Percentiles rank a stretch among this genome's conserved stretches.
These are phyloP conservation scores for Forbesichthys agassizii DNA, from an alignment of 2,113 vertebrate genomes.

Conservation along the genomic window DNA sequence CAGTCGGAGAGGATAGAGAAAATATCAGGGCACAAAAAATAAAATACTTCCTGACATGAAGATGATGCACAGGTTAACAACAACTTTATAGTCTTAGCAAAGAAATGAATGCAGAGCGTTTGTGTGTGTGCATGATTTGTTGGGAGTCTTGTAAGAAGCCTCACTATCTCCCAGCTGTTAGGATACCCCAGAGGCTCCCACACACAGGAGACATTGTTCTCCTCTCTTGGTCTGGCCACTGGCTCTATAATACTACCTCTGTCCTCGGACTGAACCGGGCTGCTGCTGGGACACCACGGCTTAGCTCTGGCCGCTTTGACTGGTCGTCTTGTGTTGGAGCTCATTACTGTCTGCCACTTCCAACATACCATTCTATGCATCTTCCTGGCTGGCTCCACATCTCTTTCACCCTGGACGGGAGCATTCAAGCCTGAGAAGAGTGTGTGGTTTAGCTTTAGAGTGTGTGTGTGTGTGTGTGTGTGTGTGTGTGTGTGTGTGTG, in stretches of 20 bases:
- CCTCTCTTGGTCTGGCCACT: conserved; percentile 46
- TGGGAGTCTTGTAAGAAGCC: conserved; percentile 47
- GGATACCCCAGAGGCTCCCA: conserved; percentile 59
- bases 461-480: no score
- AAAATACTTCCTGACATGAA: conserved; percentile 25
- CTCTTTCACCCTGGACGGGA: conserved; percentile 8
- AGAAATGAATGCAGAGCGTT: not conserved
- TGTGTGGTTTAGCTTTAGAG: not conserved
- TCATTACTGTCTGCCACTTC: conserved; percentile 26
- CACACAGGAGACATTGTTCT: conserved; percentile 77
- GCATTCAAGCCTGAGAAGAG: not conserved
- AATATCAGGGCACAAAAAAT: conserved; percentile 11
- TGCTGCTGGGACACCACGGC: conserved; percentile 53
- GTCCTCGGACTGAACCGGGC: conserved; percentile 54
- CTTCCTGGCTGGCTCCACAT: conserved; percentile 14
- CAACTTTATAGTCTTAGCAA: conserved; percentile 7
- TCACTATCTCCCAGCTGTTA: conserved; percentile 74
- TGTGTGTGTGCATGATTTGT: conserved; percentile 32
- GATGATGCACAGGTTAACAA: conserved; percentile 27
- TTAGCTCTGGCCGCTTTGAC: conserved; percentile 51
- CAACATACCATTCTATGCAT: conserved; percentile 10
- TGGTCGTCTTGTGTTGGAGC: conserved; percentile 55
- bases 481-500: no score
- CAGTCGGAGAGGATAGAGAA: not conserved
- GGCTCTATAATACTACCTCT: conserved; percentile 76